Evolutionary conservation across 2,888 invertebrate species (phyloP), one percentile per base, ranked within the genome.

Genomic region (Scaptomyza cyrtandrae): DNA sequence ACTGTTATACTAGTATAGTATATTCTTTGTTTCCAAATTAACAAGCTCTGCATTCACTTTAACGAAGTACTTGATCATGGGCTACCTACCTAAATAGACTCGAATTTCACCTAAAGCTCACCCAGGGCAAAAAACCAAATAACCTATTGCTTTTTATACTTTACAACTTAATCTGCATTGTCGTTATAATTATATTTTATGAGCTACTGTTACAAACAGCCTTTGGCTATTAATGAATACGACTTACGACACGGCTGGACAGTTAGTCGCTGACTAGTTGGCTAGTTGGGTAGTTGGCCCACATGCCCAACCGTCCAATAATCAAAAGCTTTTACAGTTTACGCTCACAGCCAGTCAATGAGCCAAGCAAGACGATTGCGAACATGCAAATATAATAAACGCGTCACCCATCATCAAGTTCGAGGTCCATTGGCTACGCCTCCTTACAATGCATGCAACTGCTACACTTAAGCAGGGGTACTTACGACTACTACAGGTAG

Each of bases 121-220:
- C 48, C 41, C 24, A 31, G 9, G 35, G 53, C 44, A 55, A 16
- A 16, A n/a, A 24, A 5, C 9, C n/a, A 16, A 46, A 37, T n/a
- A n/a, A 16, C 19, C 6, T 13, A 24, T 2, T 0, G 1, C 9
- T 24, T 31, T 50, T 58, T 43, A 54, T 44, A 31, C 49, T 67
- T 71, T 63, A 86, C 61, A 77, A 74, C 84, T 80, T 75, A 19
- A 82, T 86, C 69, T 60, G 31, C 44, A 46, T 29, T 44, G 31
- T 66, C 53, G 41, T 45, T 55, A 71, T 78, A 80, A 78, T 72
- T 65, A 86, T 71, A 67, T 84, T 84, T 82, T 71, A 82, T 61
- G 82, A 63, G 86, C 81, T 82, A 86, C 83, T 86, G 83, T 76
- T 86, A 82, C 73, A 66, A 58, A 31, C 46, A 29, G 64, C 64